Evolutionary conservation across 2,113 vertebrate species (phyloP).

Genomic region (Rissa tridactyla): DNA sequence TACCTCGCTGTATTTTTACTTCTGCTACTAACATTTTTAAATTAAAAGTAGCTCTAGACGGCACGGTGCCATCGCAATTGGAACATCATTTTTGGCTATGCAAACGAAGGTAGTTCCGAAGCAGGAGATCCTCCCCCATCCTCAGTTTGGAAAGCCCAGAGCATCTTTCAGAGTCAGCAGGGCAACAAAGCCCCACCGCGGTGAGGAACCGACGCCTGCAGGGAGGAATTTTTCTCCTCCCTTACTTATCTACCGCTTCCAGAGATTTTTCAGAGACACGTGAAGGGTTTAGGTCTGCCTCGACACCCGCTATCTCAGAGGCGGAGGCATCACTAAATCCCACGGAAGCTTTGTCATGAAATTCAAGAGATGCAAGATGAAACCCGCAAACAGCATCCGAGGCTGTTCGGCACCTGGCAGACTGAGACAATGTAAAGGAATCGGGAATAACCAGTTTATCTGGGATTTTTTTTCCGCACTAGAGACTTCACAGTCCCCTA

Average conservation of each 20-base stretch:
- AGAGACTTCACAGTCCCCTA: background rate
- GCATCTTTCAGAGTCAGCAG: background rate
- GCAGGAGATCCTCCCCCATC: background rate
- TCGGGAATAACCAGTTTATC: background rate
- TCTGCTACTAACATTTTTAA: background rate
- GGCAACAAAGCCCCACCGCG: background rate
- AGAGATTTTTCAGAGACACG: background rate
- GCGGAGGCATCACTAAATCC: background rate
- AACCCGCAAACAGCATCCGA: background rate
- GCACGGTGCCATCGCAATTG: background rate
- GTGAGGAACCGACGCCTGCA: background rate
- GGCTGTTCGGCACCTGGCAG: background rate
- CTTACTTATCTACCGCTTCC: background rate
- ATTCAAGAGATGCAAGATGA: background rate
- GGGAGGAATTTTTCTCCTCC: background rate
- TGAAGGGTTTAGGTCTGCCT: background rate
- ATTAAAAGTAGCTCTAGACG: background rate
- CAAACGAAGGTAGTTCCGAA: background rate
- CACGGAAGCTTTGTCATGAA: background rate
- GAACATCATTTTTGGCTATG: background rate
- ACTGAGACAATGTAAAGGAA: background rate
- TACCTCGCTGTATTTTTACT: background rate
- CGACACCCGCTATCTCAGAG: background rate
- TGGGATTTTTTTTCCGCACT: background rate
- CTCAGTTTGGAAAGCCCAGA: background rate